Percentiles rank a stretch among this genome's conserved stretches.
phyloP scores from a whole-genome alignment of 64 coral and sea anemone species.

The Actinia tenebrosa region DNA sequence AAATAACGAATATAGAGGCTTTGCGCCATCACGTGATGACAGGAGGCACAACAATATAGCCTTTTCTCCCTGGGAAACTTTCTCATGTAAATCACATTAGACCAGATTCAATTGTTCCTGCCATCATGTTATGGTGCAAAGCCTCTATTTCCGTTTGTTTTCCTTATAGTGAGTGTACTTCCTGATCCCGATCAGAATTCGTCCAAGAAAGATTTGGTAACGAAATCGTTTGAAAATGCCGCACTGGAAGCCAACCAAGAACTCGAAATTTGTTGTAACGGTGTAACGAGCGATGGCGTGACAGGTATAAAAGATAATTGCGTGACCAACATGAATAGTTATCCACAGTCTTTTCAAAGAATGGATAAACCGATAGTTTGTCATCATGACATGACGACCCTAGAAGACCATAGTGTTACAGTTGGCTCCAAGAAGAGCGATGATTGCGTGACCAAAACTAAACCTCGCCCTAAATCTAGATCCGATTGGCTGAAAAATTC shows the following conservation, averaged over 20 bases:
- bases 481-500: constrained; percentile 66
- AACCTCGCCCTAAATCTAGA: constrained; percentile 28
- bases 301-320: background rate
- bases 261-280: background rate
- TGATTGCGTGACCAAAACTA: constrained; percentile 2
- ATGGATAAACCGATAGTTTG: background rate
- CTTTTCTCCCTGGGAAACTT: too few species aligned
- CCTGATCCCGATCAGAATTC: background rate
- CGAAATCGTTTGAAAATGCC: background rate
- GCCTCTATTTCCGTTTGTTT: background rate
- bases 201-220: background rate
- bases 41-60: too few species aligned
- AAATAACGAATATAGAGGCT: too few species aligned
- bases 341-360: background rate
- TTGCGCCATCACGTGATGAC: too few species aligned
- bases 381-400: background rate
- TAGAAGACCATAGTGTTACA: background rate
- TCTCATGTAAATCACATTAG: too few species aligned
- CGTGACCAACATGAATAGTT: background rate
- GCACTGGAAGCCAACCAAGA: background rate
- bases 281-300: background rate
- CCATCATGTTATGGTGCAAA: too few species aligned
- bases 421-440: background rate
- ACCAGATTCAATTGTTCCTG: too few species aligned
- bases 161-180: background rate